phyloP scores from a whole-genome alignment of 2,888 invertebrate genomes.

The Rhingia campestris region DNA sequence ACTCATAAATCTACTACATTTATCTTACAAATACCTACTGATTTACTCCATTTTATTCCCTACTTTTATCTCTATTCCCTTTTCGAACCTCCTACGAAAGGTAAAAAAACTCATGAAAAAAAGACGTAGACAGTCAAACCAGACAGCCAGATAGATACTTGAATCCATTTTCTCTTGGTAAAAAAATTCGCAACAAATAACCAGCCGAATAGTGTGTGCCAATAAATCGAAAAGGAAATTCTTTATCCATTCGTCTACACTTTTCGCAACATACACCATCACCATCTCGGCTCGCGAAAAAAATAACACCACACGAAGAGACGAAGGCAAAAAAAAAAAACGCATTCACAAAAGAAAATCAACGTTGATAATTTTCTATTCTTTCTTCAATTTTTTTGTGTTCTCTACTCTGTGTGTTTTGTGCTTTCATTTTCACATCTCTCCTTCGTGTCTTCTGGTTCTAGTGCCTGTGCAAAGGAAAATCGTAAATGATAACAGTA shows the following conservation, averaged over 20 bases:
- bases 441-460: slow-evolving; percentile 36
- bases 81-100: slow-evolving; percentile 32
- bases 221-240: slow-evolving; percentile 23
- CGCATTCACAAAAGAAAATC: slow-evolving; percentile 57
- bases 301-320: slow-evolving; percentile 37
- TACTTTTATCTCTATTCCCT: slow-evolving; percentile 59
- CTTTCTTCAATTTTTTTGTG: slow-evolving; percentile 3
- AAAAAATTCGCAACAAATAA: slow-evolving; percentile 17
- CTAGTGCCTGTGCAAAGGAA: slow-evolving; percentile 57
- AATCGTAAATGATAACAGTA: slow-evolving; percentile 72
- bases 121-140: slow-evolving; percentile 50
- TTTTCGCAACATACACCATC: slow-evolving; percentile 34
- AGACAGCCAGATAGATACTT: slow-evolving; percentile 65
- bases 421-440: slow-evolving; percentile 66
- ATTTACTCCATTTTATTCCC: slow-evolving; percentile 50
- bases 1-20: slow-evolving; percentile 58
- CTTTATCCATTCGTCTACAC: slow-evolving; percentile 26
- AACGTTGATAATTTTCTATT: slow-evolving; percentile 60
- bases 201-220: slow-evolving; percentile 22
- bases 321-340: slow-evolving; percentile 34
- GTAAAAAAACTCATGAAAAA: slow-evolving; percentile 28
- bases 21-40: slow-evolving; percentile 34
- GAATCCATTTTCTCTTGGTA: slow-evolving; percentile 14
- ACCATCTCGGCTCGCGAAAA: slow-evolving; percentile 27
- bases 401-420: slow-evolving; percentile 51